These are phyloP conservation scores for Myioborus miniatus DNA, from an alignment of 2,797 vertebrate genomes.

Conservation along the genomic window DNA sequence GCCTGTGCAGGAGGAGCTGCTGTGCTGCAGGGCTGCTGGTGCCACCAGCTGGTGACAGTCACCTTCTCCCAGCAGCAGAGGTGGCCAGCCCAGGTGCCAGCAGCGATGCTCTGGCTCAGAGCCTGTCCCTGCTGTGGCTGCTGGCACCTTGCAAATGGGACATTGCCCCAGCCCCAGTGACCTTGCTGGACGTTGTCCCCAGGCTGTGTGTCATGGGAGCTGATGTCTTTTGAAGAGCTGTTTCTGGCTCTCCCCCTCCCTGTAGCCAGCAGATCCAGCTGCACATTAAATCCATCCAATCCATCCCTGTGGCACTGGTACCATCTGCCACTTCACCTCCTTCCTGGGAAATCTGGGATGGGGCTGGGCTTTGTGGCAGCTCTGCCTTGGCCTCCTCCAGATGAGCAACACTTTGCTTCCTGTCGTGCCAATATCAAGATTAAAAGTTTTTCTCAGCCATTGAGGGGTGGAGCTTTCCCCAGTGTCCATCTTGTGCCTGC, in stretches of 20 bases:
- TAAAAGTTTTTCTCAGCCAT: accelerated
- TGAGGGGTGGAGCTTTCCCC: not conserved
- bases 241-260: not conserved
- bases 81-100: not conserved
- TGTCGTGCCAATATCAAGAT: not conserved
- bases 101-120: not conserved
- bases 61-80: not conserved
- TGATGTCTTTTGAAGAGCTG: not conserved
- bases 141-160: not conserved
- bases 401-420: not conserved
- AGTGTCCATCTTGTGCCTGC: accelerated
- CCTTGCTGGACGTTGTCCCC: not conserved
- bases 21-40: not conserved
- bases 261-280: not conserved
- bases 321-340: not conserved
- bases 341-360: accelerated
- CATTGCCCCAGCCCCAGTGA: not conserved
- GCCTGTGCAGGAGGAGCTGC: not conserved
- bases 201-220: not conserved
- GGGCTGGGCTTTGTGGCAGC: not conserved
- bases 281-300: not conserved
- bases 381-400: not conserved
- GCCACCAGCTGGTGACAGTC: not conserved
- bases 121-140: not conserved
- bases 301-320: not conserved